Evolutionary conservation across 53 echinoderm and acorn worm genomes (phyloP).

Genomic region (Temnopleurus reevesii): DNA sequence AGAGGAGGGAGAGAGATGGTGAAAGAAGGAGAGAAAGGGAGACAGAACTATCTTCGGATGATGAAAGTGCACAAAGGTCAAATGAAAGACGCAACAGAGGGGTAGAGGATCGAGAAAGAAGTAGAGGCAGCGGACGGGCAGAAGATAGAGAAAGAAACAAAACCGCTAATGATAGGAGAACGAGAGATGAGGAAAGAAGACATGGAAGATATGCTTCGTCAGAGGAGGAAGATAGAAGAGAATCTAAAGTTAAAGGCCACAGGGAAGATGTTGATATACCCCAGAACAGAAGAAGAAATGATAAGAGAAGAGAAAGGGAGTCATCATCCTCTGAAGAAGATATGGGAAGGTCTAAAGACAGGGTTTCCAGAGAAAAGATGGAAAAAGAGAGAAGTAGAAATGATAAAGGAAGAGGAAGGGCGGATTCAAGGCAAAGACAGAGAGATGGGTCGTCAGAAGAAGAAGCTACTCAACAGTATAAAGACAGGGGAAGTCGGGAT

Average conservation of each 20-base stretch:
- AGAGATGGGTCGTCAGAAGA: not conserved
- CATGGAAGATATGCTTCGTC: not conserved
- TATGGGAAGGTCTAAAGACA: not conserved
- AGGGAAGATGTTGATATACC: not conserved
- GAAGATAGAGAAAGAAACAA: not conserved
- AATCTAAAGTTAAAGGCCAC: not conserved
- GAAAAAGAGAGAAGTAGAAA: constrained; percentile 3
- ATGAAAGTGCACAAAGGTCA: not conserved
- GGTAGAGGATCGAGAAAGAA: not conserved
- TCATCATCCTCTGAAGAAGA: not conserved
- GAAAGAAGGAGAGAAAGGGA: not conserved
- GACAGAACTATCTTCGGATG: not conserved
- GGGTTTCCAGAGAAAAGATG: not conserved
- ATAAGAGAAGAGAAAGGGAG: not conserved
- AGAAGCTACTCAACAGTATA: not conserved
- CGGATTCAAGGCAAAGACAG: not conserved
- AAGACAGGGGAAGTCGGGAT: not conserved
- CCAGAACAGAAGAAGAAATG: not conserved
- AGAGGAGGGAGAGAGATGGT: not conserved
- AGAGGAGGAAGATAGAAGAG: not conserved
- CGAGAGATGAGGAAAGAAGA: not conserved
- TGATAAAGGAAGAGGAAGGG: not conserved
- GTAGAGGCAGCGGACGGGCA: not conserved
- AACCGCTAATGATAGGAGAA: not conserved
- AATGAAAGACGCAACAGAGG: not conserved